These are phyloP conservation scores for Oryzias sinensis DNA, from an alignment of 2,797 vertebrate genomes.

Conservation along the genomic window DNA sequence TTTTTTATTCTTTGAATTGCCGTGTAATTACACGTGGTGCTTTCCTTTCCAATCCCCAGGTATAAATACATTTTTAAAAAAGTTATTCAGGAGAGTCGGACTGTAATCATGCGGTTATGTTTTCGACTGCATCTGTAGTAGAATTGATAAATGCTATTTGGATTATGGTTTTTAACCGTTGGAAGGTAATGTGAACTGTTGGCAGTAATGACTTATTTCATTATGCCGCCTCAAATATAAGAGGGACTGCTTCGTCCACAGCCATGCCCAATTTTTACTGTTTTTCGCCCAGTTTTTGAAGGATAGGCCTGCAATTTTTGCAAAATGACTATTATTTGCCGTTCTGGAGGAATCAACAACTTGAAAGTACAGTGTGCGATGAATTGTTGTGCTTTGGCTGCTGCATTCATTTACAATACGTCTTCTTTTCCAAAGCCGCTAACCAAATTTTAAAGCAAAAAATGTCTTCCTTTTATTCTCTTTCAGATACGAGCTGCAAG, in stretches of 20 bases:
- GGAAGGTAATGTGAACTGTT: conserved; percentile 77
- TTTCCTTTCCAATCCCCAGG: conserved; percentile 76
- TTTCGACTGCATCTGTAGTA: conserved; percentile 72
- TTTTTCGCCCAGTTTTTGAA: conserved; percentile 69
- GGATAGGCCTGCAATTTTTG: conserved; percentile 77
- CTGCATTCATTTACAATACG: conserved; percentile 66
- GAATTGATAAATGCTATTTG: conserved; percentile 72
- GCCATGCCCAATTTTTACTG: conserved; percentile 69
- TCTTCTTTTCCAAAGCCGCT: conserved; percentile 49
- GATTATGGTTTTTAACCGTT: conserved; percentile 76
- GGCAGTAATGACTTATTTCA: conserved; percentile 77
- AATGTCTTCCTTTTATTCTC: conserved; percentile 41
- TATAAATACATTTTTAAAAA: conserved; percentile 73
- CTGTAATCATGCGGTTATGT: conserved; percentile 79
- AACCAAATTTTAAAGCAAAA: conserved; percentile 44
- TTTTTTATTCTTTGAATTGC: conserved; percentile 66
- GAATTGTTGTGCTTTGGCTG: conserved; percentile 65
- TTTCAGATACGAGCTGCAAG: conserved; percentile 34
- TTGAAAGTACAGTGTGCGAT: conserved; percentile 76
- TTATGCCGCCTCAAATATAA: conserved; percentile 75
- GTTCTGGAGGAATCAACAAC: conserved; percentile 78
- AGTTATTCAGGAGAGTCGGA: conserved; percentile 63
- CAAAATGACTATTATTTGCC: conserved; percentile 80
- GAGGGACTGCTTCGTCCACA: conserved; percentile 59
- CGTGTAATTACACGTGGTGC: conserved; percentile 70